Percentiles rank a stretch among this genome's conserved stretches.
Conservation (phyloP, 2,113 vertebrate species). For the Syngnathus scovelli region DNA sequence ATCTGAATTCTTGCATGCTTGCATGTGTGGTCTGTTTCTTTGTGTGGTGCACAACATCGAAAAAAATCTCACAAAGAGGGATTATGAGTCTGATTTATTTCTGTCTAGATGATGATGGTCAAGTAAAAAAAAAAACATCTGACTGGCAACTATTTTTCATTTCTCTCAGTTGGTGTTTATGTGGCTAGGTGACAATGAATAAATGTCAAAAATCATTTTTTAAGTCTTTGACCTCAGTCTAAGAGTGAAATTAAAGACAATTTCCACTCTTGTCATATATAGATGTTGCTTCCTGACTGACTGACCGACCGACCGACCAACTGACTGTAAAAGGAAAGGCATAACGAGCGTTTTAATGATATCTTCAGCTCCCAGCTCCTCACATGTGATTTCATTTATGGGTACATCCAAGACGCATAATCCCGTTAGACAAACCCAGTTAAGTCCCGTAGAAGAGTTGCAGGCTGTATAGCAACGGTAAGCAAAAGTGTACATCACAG, state of each 20-base stretch:
- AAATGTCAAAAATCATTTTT: background rate
- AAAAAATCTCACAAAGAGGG: background rate
- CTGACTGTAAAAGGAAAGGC: conserved; percentile 47
- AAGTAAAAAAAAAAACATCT: background rate
- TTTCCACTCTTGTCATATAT: conserved; percentile 27
- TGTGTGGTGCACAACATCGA: background rate
- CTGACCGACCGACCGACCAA: conserved; percentile 14
- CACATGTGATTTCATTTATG: conserved; percentile 60
- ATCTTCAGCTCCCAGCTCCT: conserved; percentile 42
- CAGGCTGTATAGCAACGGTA: conserved; percentile 35
- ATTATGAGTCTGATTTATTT: background rate
- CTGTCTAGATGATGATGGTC: background rate
- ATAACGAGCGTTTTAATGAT: conserved; percentile 60
- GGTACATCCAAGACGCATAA: conserved; percentile 59
- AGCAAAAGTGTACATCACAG: conserved; percentile 33
- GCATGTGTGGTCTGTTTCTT: background rate
- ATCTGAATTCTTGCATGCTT: background rate
- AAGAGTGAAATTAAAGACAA: conserved; percentile 17
- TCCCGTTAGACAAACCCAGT: conserved; percentile 60
- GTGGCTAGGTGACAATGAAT: background rate
- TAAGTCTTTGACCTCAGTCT: background rate
- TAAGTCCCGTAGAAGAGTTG: conserved; percentile 38
- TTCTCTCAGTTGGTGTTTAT: background rate
- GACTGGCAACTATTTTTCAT: background rate
- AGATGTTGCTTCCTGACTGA: conserved; percentile 3